Evolutionary conservation across 2,113 vertebrate genomes (phyloP), one percentile per base, ranked within the genome.

Genomic region (Proterorhinus semilunaris): DNA sequence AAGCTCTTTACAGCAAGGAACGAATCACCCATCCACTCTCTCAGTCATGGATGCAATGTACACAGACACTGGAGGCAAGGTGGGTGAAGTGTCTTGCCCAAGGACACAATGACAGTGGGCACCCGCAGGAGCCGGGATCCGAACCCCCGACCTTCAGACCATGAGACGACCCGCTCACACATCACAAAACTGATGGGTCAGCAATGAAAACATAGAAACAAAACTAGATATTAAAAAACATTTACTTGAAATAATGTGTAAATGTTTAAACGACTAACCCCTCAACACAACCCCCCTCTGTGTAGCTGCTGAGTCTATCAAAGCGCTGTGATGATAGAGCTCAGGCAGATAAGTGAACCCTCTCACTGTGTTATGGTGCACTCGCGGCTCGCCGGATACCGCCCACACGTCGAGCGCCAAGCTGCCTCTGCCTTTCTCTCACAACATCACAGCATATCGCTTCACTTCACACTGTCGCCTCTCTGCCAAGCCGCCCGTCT

Each of bases 321-420:
- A 51, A 51, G 49, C 51, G 69, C 9, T 69, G 71, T 44, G 62
- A 79, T 76, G 75, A 80, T 65, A 77, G 71, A 74, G 64, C 62
- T 69, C 82, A 84, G 76, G 75, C 84, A 83, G 71, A 75, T 71
- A 36, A 61, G 81, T 84, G 81, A 63, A 71, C 87, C 78, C 73
- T 81, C 76, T 82, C 84, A 85, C 71, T 78, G 73, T 75, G 71
- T 59, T 71, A 62, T 69, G 50, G 62, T 70, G 81, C 78, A 79
- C 67, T 69, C 0, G 12, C 51, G 13, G 47, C 65, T 53, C 43
- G 16, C 82, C 54, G 27, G 65, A 62, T 21, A 49, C 65, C 63
- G 12, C 81, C 81, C 72, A 68, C 75, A 46, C 69, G 51, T 50
- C 50, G 66, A 70, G 58, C 51, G 10, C 36, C 81, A 75, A 49